Conservation (phyloP, 2,888 invertebrate genomes). For the Fragum fragum region DNA sequence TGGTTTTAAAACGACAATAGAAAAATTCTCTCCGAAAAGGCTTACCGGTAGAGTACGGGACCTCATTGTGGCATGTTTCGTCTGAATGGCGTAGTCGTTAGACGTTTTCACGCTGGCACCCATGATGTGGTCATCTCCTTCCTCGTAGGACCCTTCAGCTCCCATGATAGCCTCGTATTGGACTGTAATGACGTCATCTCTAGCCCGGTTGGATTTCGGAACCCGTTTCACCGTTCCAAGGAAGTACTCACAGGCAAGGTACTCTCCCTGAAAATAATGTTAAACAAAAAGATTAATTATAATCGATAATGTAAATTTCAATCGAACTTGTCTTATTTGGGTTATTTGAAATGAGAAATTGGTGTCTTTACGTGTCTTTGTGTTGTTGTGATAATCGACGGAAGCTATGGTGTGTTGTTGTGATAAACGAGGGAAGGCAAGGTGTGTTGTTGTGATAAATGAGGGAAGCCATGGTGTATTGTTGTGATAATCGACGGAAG, state of each 20-base stretch:
- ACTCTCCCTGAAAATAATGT: constrained; percentile 11
- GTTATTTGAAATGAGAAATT: too few relatives aligned
- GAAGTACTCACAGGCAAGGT: constrained; percentile 21
- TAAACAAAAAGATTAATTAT: too few relatives aligned
- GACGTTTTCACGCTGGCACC: constrained; percentile 25
- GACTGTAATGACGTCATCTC: constrained; percentile 32
- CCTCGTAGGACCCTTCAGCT: neutral
- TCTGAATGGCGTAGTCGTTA: constrained; percentile 3
- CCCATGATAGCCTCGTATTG: constrained; percentile 40
- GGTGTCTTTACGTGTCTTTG: too few relatives aligned
- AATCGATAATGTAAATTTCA: too few relatives aligned
- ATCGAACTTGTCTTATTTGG: too few relatives aligned
- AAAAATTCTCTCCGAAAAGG: neutral
- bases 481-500: too few relatives aligned
- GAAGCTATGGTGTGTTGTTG: too few relatives aligned
- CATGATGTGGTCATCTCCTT: constrained; percentile 31
- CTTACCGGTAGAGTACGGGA: constrained; percentile 27
- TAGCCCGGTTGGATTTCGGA: neutral
- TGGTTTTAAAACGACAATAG: neutral
- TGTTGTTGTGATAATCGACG: too few relatives aligned
- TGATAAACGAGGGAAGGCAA: too few relatives aligned
- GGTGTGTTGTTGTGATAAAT: too few relatives aligned
- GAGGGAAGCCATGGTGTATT: too few relatives aligned
- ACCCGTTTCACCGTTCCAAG: constrained; percentile 28
- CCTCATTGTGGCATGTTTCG: constrained; percentile 28